Conservation (phyloP, 1,140 invertebrate genomes). For the Alviniconcha marisindica region DNA sequence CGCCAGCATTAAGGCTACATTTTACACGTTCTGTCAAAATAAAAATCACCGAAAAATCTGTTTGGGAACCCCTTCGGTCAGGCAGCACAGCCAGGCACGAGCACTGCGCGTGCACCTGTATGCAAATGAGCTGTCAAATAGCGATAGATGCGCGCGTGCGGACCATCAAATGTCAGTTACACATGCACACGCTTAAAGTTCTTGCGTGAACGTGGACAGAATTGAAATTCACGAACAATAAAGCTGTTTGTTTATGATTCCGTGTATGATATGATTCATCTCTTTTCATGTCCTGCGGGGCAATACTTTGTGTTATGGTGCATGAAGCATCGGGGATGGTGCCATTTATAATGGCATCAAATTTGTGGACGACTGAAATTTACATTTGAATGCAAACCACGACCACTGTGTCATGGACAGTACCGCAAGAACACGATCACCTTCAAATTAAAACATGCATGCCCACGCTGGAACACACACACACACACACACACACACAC, state of each 20-base stretch:
- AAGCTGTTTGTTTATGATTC: slow-evolving; percentile 18
- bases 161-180: slow-evolving; percentile 28
- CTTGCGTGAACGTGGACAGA: background rate
- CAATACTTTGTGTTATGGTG: too few species aligned
- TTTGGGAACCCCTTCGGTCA: too few species aligned
- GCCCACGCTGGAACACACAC: background rate
- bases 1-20: too few species aligned
- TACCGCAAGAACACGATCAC: too few species aligned
- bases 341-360: too few species aligned
- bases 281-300: background rate
- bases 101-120: slow-evolving; percentile 20
- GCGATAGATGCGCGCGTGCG: slow-evolving; percentile 31
- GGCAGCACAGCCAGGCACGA: background rate
- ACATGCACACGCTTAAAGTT: background rate
- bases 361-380: too few species aligned
- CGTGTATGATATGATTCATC: background rate
- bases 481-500: background rate
- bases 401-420: too few species aligned
- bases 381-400: too few species aligned
- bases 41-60: too few species aligned
- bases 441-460: background rate
- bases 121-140: slow-evolving; percentile 31
- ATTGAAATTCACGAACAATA: background rate
- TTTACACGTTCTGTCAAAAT: too few species aligned
- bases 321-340: too few species aligned